These are phyloP conservation scores for Daboia siamensis DNA, from an alignment of 2,113 vertebrate genomes.

Conservation along the genomic window DNA sequence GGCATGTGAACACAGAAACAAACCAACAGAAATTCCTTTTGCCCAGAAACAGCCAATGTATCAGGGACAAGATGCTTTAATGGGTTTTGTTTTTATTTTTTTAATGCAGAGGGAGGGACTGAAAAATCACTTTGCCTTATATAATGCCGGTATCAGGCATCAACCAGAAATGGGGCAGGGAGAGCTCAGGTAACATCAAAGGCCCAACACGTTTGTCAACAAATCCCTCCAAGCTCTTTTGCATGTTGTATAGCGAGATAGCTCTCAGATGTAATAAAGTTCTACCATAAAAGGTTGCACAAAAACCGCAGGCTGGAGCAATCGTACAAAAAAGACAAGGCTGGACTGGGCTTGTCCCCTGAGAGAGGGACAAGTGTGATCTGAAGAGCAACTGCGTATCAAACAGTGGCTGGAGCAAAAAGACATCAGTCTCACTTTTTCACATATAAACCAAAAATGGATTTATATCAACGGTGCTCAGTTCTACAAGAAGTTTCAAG, in stretches of 20 bases:
- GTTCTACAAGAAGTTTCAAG: not conserved
- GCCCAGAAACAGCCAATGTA: not conserved
- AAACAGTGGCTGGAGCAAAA: slow-evolving; percentile 43
- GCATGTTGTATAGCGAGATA: slow-evolving; percentile 66
- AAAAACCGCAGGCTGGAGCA: slow-evolving; percentile 63
- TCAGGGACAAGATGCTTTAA: not conserved
- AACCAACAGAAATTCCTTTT: not conserved
- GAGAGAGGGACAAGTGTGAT: slow-evolving; percentile 56
- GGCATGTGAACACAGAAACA: not conserved
- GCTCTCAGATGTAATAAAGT: slow-evolving; percentile 65
- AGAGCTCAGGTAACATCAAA: slow-evolving; percentile 62
- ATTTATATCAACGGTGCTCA: not conserved
- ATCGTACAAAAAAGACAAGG: slow-evolving; percentile 52
- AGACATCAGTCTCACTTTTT: not conserved
- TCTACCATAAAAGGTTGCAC: slow-evolving; percentile 63
- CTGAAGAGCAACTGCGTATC: slow-evolving; percentile 39
- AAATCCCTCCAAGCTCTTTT: slow-evolving; percentile 65
- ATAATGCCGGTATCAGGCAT: not conserved
- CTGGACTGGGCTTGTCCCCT: slow-evolving; percentile 65
- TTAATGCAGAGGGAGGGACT: not conserved
- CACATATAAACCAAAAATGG: not conserved
- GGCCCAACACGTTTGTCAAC: slow-evolving; percentile 62
- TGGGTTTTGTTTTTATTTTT: not conserved
- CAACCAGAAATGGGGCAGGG: slow-evolving; percentile 51
- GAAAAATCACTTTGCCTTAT: not conserved